These are phyloP conservation scores for Mallotus villosus DNA, from an alignment of 2,797 vertebrate genomes.

Conservation along the genomic window DNA sequence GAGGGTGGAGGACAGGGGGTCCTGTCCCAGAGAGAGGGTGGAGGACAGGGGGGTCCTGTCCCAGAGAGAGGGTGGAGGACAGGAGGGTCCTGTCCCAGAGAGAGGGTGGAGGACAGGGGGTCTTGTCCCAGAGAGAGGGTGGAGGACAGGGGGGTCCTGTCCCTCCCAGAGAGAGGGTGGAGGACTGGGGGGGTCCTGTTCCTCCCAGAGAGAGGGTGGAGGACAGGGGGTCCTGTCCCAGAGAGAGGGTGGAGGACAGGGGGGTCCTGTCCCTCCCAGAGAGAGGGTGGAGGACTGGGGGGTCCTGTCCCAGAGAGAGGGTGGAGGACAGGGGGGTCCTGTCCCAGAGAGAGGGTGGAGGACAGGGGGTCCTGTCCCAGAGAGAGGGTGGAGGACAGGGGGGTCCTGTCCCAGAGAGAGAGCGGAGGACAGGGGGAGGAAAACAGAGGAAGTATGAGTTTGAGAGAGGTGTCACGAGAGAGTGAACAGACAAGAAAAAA, in stretches of 20 bases:
- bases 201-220: neutral
- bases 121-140: neutral
- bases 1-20: neutral
- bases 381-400: neutral
- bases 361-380: neutral
- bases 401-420: neutral
- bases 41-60: neutral
- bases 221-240: neutral
- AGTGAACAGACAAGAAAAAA: neutral
- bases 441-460: neutral
- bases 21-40: neutral
- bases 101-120: neutral
- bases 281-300: neutral
- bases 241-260: neutral
- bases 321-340: neutral
- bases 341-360: neutral
- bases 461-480: neutral
- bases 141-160: neutral
- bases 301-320: neutral
- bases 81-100: neutral
- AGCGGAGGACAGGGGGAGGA: neutral
- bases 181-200: neutral
- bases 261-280: no score
- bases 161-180: neutral
- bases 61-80: neutral